A percentile compares a stretch with the other conserved stretches of the same genome.
These are phyloP conservation scores for Pelmatolapia mariae DNA, from an alignment of 2,113 vertebrate species.

Conservation along the genomic window DNA sequence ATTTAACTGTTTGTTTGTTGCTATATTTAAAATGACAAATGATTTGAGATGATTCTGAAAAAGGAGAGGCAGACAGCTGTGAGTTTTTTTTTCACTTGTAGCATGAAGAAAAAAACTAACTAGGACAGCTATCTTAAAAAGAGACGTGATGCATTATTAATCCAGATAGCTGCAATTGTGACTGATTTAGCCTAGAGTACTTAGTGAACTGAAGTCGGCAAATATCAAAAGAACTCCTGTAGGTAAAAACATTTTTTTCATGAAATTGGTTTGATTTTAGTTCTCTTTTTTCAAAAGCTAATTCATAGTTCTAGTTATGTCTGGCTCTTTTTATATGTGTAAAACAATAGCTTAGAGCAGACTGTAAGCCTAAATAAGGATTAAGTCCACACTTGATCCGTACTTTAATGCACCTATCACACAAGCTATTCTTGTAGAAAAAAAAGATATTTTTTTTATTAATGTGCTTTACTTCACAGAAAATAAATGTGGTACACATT, in stretches of 20 bases:
- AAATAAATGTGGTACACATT: background rate
- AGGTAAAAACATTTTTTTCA: fast-evolving
- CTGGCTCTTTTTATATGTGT: background rate
- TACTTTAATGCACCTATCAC: background rate
- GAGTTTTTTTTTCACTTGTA: background rate
- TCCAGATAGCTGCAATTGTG: background rate
- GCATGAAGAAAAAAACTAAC: background rate
- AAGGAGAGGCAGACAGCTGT: fast-evolving
- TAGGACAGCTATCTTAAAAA: background rate
- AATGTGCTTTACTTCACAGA: background rate
- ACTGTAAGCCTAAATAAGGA: background rate
- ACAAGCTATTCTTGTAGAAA: background rate
- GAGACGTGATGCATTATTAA: fast-evolving
- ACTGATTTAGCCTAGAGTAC: background rate
- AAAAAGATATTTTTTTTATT: background rate
- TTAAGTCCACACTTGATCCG: fast-evolving
- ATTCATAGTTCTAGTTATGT: background rate
- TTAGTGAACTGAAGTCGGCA: background rate
- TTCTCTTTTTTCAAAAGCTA: background rate
- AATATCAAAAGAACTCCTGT: fast-evolving
- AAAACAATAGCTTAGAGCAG: background rate
- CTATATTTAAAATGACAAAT: background rate
- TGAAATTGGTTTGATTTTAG: background rate
- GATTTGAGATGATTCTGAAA: fast-evolving
- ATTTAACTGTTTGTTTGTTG: background rate